Base-by-base conservation (phyloP, 2,113 vertebrate genomes). In the Gymnarchus niloticus region DNA sequence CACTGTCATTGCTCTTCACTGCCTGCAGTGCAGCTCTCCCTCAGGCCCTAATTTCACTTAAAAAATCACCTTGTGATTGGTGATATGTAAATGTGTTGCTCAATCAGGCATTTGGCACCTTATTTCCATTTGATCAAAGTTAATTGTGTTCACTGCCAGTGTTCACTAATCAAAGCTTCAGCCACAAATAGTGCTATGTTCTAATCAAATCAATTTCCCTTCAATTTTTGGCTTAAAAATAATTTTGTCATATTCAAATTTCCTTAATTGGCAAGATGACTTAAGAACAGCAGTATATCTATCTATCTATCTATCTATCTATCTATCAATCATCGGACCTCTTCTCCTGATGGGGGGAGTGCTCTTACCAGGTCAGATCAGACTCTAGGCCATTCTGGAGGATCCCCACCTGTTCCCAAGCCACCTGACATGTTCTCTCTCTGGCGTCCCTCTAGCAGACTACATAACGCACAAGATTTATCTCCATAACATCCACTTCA, bases 131-230 rank as follows among this genome's bases (percentile, higher is more conserved):
- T 33, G 28, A 73, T 73, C 14, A 41, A 33, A 73, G 33, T 17
- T 41, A 65, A 41, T 73, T 37, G 65, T 17, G n/a, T n/a, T n/a
- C n/a, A n/a, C n/a, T n/a, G 5, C 14, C 33, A 17, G 28, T 41
- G 65, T 19, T 28, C 33, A 54, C 52, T 17, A 6, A 73, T 73
- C 65, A 41, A 37, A 73, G 65, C 65, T 19, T 19, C 33, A 37
- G 33, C 14, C 65, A 41, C 65, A 73, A 73, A 73, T 33, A 69
- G 65, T 73, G 65, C 33, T 12, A 14, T 73, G 19, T 37, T 2
- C 65, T 73, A 73, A 73, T 73, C 65, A 73, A 73, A 73, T 73
- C 65, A 19, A 73, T 73, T 73, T 73, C 33, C 65, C 14, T 37
- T 73, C 65, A 6, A 41, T 12, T 37, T 41, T 37, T 41, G 14